Evolutionary conservation across 2,113 vertebrate genomes (phyloP).

Genomic region (Cyanoderma ruficeps): DNA sequence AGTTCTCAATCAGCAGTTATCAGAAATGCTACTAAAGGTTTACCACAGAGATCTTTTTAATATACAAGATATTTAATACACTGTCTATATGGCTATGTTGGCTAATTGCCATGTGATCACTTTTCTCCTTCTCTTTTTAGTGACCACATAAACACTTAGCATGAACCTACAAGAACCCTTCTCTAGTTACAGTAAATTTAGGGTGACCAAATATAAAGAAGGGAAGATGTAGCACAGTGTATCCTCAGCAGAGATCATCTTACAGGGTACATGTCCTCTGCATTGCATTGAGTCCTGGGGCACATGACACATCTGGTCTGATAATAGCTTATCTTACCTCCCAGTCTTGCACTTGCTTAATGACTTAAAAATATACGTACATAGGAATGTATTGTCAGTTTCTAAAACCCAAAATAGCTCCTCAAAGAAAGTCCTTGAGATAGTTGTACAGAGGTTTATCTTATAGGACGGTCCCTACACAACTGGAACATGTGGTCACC

Average conservation of each 20-base stretch:
- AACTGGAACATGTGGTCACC: background rate
- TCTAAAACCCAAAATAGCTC: background rate
- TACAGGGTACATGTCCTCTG: background rate
- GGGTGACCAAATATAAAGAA: slow-evolving; percentile 12
- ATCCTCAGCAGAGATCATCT: background rate
- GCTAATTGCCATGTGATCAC: slow-evolving; percentile 31
- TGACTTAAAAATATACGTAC: background rate
- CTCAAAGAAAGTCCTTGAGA: background rate
- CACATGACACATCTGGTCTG: background rate
- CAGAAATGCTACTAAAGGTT: slow-evolving; percentile 33
- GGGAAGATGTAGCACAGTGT: background rate
- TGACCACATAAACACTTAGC: slow-evolving; percentile 41
- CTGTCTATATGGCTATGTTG: slow-evolving; percentile 3
- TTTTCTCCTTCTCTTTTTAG: slow-evolving; percentile 28
- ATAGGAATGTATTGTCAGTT: background rate
- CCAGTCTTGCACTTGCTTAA: background rate
- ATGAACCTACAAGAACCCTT: background rate
- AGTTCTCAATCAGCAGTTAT: slow-evolving; percentile 20
- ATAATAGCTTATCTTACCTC: background rate
- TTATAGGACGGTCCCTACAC: background rate
- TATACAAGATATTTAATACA: slow-evolving; percentile 4
- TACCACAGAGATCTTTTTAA: slow-evolving; percentile 30
- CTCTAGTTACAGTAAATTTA: slow-evolving; percentile 48
- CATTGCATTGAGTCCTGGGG: background rate
- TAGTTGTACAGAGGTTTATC: background rate